These are phyloP conservation scores for Thaleichthys pacificus DNA, from an alignment of 2,797 vertebrate species.

Conservation along the genomic window DNA sequence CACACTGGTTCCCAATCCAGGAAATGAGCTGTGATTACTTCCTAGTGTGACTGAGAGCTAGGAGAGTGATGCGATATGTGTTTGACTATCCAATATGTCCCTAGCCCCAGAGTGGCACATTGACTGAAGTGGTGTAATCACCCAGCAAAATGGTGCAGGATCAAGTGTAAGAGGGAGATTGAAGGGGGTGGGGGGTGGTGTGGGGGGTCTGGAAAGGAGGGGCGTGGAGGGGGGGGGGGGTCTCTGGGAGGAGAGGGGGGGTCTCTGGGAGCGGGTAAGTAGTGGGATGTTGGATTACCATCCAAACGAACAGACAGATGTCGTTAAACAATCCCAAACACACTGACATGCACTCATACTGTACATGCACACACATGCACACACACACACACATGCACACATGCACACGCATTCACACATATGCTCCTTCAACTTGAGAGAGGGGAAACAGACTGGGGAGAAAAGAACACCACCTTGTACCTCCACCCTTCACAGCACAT, in stretches of 20 bases:
- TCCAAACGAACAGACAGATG: conserved; percentile 1
- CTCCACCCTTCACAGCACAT: conserved; percentile 1
- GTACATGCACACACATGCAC: background rate
- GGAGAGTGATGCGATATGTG: conserved; percentile 3
- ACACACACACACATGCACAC: background rate
- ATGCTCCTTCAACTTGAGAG: background rate
- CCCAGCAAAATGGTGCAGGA: conserved; percentile 20
- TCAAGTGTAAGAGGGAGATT: background rate
- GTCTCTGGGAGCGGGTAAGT: no score
- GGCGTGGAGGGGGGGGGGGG: no score
- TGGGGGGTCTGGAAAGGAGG: no score
- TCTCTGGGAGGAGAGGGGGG: no score
- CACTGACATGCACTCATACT: no score
- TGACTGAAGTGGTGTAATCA: conserved; percentile 44
- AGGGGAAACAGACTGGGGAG: conserved; percentile 1
- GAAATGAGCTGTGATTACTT: conserved; percentile 40
- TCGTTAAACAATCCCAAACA: background rate
- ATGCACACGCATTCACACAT: background rate
- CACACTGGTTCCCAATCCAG: conserved; percentile 18
- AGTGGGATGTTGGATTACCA: conserved; percentile 3
- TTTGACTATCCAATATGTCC: conserved; percentile 31
- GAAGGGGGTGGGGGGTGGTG: no score
- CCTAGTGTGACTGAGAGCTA: conserved; percentile 11
- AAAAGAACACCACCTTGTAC: background rate
- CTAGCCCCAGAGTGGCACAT: conserved; percentile 26